These are phyloP conservation scores for Dolichallabes microphthalmus DNA, from an alignment of 2,113 vertebrate genomes.

Conservation along the genomic window DNA sequence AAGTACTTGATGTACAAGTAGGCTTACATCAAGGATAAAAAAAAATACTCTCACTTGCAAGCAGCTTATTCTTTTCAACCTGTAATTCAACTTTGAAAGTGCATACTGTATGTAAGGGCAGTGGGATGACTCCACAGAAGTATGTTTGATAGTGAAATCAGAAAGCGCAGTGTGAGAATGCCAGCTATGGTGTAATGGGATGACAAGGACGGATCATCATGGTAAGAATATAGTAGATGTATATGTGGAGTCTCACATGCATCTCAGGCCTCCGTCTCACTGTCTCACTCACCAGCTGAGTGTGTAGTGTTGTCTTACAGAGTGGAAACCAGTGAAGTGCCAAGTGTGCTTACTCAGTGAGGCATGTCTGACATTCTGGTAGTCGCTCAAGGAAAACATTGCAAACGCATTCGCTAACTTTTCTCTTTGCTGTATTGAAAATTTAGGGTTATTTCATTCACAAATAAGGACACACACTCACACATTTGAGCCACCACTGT, in stretches of 20 bases:
- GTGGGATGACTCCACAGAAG: not conserved
- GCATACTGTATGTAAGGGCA: not conserved
- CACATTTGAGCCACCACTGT: not conserved
- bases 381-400: constrained; percentile 10
- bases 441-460: not conserved
- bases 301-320: constrained; percentile 48
- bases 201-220: constrained; percentile 27
- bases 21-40: not conserved
- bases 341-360: constrained; percentile 15
- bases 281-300: constrained; percentile 37
- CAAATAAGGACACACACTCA: not conserved
- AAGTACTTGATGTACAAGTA: not conserved
- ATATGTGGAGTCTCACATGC: constrained; percentile 4
- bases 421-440: not conserved
- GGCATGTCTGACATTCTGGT: constrained; percentile 14
- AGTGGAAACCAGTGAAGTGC: constrained; percentile 18
- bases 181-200: constrained; percentile 42
- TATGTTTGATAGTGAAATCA: not conserved
- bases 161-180: constrained; percentile 39
- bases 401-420: not conserved
- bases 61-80: constrained; percentile 9
- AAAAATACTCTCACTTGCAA: not conserved
- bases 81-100: constrained; percentile 23
- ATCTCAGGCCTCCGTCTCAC: not conserved
- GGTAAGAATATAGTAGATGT: constrained; percentile 43